phyloP scores from a whole-genome alignment of 2,113 vertebrate genomes.

The Malurus alboscapulatus region DNA sequence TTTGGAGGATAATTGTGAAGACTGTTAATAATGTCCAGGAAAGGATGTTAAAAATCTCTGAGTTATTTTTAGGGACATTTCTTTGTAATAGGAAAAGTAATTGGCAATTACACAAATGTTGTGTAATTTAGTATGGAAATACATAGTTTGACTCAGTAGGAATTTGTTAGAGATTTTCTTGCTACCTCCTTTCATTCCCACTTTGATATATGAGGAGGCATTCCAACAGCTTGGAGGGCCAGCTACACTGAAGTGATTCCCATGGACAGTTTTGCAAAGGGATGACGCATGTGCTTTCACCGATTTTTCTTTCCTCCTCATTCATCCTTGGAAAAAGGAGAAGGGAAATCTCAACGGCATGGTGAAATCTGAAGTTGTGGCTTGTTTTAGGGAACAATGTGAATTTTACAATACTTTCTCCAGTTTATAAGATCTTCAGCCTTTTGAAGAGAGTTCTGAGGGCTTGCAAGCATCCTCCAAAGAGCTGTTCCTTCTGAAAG shows the following conservation, averaged over 20 bases:
- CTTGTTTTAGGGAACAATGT: background rate
- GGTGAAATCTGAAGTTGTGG: background rate
- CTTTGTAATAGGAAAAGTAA: conserved; percentile 27
- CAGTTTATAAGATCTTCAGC: background rate
- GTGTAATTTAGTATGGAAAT: conserved; percentile 24
- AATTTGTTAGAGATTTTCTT: conserved; percentile 18
- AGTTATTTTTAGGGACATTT: conserved; percentile 21
- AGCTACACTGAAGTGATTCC: background rate
- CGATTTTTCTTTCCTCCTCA: background rate
- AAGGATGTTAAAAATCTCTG: background rate
- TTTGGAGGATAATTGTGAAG: background rate
- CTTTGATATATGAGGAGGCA: conserved; percentile 32
- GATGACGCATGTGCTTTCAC: accelerated
- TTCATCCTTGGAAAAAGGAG: background rate
- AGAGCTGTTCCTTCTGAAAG: background rate
- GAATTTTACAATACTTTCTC: background rate
- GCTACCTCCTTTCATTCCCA: conserved; percentile 21
- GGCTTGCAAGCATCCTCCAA: background rate
- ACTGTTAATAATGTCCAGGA: background rate
- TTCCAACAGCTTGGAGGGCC: background rate
- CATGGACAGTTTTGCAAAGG: background rate
- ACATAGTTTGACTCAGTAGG: background rate
- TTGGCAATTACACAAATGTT: background rate
- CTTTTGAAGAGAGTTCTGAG: background rate
- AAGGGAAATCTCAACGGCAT: background rate